phyloP scores from a whole-genome alignment of 2,888 invertebrate genomes.

The Macaria liturata region DNA sequence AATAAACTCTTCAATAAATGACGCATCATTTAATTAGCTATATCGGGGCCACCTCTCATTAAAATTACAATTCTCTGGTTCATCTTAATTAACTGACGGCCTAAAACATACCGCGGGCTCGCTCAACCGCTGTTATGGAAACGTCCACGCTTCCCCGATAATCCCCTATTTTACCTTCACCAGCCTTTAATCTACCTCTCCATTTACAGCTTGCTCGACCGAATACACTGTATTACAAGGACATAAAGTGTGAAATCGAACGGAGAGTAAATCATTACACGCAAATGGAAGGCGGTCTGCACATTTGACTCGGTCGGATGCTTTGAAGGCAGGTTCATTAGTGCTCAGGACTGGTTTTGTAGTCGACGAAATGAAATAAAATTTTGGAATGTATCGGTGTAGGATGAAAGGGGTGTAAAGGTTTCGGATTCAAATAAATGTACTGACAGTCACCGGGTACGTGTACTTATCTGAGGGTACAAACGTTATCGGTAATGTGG shows the following conservation, averaged over 20 bases:
- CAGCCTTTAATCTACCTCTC: slow-evolving; percentile 33
- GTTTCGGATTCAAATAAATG: too few relatives aligned
- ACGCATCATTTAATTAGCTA: too few relatives aligned
- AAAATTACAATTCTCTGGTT: slow-evolving; percentile 17
- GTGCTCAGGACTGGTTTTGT: slow-evolving; percentile 56
- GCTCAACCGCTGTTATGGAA: slow-evolving; percentile 44
- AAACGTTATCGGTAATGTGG: too few relatives aligned
- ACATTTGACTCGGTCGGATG: slow-evolving; percentile 48
- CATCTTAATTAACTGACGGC: slow-evolving; percentile 24
- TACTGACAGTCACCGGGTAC: too few relatives aligned
- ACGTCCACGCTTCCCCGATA: slow-evolving; percentile 45
- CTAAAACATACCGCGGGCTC: slow-evolving; percentile 33
- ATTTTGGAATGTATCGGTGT: slow-evolving; percentile 37
- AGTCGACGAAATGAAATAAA: slow-evolving; percentile 54
- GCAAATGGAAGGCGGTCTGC: slow-evolving; percentile 42
- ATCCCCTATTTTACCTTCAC: slow-evolving; percentile 45
- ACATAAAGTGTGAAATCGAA: slow-evolving; percentile 44
- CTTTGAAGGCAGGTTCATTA: slow-evolving; percentile 65
- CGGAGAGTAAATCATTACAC: slow-evolving; percentile 34
- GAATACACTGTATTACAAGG: slow-evolving; percentile 29
- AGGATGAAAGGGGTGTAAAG: slow-evolving; percentile 17
- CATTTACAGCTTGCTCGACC: slow-evolving; percentile 20
- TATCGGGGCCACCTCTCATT: too few relatives aligned
- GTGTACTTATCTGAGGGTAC: too few relatives aligned
- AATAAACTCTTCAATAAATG: too few relatives aligned